A percentile compares a stretch with the other conserved stretches of the same genome.
phyloP scores from a whole-genome alignment of 2,888 invertebrate genomes.

The Drosophila affinis region DNA sequence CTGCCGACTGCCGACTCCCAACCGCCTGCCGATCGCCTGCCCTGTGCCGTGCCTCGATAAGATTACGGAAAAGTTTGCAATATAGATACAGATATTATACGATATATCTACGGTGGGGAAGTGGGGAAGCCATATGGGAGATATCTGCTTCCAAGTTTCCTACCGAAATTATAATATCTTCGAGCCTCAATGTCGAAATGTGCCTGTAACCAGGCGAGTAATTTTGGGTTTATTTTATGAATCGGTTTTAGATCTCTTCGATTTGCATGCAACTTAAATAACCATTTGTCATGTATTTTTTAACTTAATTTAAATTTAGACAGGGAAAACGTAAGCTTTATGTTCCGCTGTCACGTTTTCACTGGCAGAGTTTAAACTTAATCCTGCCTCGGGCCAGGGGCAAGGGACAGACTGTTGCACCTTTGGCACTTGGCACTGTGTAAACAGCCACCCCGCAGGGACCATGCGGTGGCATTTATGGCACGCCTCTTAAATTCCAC shows the following conservation, averaged over 20 bases:
- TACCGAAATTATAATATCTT: constrained; percentile 50
- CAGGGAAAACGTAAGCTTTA: background rate
- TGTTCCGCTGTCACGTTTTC: background rate
- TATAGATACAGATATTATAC: constrained; percentile 26
- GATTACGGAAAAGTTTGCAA: constrained; percentile 55
- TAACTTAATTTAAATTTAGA: constrained; percentile 8
- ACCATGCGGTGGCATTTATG: constrained; percentile 8
- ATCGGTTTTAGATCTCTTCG: constrained; percentile 69
- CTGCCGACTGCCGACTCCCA: background rate
- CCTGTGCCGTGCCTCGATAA: constrained; percentile 47
- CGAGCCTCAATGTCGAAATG: constrained; percentile 3
- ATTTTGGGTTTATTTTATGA: constrained; percentile 43
- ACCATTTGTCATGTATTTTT: constrained; percentile 57
- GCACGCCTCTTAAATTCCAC: no score
- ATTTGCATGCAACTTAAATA: constrained; percentile 71
- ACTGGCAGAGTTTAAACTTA: constrained; percentile 1
- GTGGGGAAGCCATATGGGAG: constrained; percentile 6
- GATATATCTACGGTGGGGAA: constrained; percentile 13
- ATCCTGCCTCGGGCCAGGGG: background rate
- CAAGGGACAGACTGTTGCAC: background rate
- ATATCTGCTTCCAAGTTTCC: constrained; percentile 26
- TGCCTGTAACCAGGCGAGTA: constrained; percentile 9
- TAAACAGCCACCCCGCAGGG: background rate
- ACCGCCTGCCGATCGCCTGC: constrained; percentile 7
- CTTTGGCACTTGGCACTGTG: background rate